Evolutionary conservation across 2,888 invertebrate species (phyloP), one percentile per base, ranked within the genome.

Genomic region (Diarsia mendica): DNA sequence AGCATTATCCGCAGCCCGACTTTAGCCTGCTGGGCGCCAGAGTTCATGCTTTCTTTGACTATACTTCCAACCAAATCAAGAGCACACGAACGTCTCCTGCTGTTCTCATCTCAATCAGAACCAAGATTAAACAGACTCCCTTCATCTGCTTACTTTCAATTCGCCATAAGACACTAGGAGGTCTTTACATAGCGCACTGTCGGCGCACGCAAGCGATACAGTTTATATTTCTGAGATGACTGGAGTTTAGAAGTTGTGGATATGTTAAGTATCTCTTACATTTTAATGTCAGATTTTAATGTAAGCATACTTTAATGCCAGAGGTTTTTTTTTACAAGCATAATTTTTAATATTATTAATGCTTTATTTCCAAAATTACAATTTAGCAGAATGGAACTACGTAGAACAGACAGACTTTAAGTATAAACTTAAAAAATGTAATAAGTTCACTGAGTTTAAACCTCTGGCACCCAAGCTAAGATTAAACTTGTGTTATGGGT

Each of bases 61-160:
- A 28, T 2, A 28, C 44, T 13, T 46, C 18, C 18, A 2, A 18
- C 18, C 10, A 28, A 20, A 18, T n/a, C n/a, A 58, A 39, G 11
- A 58, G 28, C n/a, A 18, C n/a, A 33, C 46, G 49, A 63, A 53
- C 5, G 13, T 10, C n/a, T 49, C 2, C 33, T 33, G 3, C 33
- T 33, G 3, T 5, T 10, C 46, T 23, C 33, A 48, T 65, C 33
- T 61, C 67, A 68, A 70, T 75, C 49, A 66, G 80, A 75, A 75
- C 55, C 64, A 65, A 84, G 66, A 63, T 82, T 49, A 80, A 74
- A 69, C 66, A 55, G 28, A 28, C 39, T 60, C n/a, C 53, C 67
- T 65, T 82, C 81, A 74, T 55, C 67, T 65, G 76, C 85, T 82
- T 75, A 82, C 68, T 85, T 82, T 81, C 75, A 72, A 85, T 85